phyloP scores from a whole-genome alignment of 2,797 vertebrate genomes.

The Dendrocincla fuliginosa region DNA sequence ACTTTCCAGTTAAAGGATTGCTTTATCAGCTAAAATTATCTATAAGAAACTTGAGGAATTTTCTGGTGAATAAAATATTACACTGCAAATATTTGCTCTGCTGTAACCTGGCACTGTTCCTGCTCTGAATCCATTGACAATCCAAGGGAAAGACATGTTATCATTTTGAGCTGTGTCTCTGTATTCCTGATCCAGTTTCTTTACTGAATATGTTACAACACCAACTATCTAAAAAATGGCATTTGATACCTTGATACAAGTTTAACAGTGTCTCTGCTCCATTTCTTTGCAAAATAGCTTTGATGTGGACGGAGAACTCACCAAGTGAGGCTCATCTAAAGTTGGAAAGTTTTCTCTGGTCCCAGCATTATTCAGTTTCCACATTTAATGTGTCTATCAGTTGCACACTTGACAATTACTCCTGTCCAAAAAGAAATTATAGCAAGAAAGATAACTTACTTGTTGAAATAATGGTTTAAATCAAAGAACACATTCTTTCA shows the following conservation, averaged over 20 bases:
- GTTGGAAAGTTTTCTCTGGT: neutral
- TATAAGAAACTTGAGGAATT: neutral
- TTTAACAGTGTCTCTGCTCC: neutral
- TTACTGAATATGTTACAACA: neutral
- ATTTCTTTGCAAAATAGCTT: neutral
- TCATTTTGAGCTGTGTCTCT: neutral
- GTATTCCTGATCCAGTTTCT: neutral
- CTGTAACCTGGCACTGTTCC: neutral
- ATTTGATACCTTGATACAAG: neutral
- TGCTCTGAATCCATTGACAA: neutral
- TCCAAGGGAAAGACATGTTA: neutral
- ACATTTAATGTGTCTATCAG: neutral
- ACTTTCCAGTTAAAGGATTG: neutral
- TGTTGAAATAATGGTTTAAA: neutral
- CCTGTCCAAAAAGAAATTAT: neutral
- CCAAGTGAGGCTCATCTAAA: neutral
- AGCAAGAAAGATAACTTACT: neutral
- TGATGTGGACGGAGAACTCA: neutral
- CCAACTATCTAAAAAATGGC: neutral
- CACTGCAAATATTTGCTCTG: conserved; percentile 22
- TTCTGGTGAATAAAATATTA: neutral
- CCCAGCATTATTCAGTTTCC: neutral
- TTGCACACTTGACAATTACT: neutral
- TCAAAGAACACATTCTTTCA: neutral
- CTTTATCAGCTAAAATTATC: conserved; percentile 5